phyloP scores from a whole-genome alignment of 2,113 vertebrate species.

The Callithrix jacchus region DNA sequence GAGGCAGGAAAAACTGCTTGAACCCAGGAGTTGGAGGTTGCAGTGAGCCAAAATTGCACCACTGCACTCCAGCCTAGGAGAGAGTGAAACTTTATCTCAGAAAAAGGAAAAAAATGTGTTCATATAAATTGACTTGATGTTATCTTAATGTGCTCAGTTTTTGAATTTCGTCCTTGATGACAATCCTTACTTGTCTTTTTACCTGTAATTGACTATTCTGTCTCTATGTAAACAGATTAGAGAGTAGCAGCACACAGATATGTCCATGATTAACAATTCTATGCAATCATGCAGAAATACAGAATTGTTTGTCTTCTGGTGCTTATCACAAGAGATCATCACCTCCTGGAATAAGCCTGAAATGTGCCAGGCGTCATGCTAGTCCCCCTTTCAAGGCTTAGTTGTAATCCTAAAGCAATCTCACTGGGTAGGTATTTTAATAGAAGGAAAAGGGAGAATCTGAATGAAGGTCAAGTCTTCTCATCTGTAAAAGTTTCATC shows the following conservation, averaged over 20 bases:
- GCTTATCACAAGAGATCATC: background rate
- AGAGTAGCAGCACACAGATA: background rate
- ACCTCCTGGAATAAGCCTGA: background rate
- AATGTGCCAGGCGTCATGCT: background rate
- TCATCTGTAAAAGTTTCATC: background rate
- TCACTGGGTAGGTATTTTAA: background rate
- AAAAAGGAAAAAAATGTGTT: background rate
- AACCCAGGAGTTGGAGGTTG: too few relatives aligned
- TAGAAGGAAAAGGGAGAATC: background rate
- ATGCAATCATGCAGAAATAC: background rate
- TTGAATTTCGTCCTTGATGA: background rate
- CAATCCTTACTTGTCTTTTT: background rate
- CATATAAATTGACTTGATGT: background rate
- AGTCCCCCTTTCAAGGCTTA: background rate
- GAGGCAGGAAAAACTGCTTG: too few relatives aligned
- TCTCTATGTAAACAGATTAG: background rate
- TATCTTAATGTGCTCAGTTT: background rate
- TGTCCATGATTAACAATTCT: background rate
- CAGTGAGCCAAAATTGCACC: too few relatives aligned
- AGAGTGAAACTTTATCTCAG: too few relatives aligned
- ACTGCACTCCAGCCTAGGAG: too few relatives aligned
- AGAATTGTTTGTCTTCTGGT: background rate
- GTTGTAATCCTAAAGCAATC: background rate
- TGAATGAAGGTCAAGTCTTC: background rate
- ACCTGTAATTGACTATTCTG: background rate